These are phyloP conservation scores for Pogona vitticeps DNA, from an alignment of 2,113 vertebrate species.

Conservation along the genomic window DNA sequence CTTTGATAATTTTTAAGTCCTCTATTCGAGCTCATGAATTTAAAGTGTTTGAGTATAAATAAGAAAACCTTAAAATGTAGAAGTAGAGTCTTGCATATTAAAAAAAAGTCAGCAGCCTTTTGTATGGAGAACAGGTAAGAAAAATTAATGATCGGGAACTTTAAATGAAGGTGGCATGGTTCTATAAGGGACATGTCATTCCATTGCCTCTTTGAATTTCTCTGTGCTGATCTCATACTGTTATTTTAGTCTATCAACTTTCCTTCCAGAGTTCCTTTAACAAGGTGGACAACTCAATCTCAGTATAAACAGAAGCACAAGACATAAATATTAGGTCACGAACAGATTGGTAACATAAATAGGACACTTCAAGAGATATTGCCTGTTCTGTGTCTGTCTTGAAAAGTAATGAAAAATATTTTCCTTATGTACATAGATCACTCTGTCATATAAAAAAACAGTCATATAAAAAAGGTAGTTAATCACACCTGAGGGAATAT, in stretches of 20 bases:
- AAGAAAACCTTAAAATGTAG: not conserved
- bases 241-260: not conserved
- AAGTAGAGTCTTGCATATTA: not conserved
- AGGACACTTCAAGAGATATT: not conserved
- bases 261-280: not conserved
- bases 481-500: not conserved
- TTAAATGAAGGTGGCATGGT: conserved; percentile 7
- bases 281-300: conserved; percentile 14
- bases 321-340: conserved; percentile 17
- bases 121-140: not conserved
- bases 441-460: not conserved
- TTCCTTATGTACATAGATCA: conserved; percentile 23
- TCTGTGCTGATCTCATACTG: not conserved
- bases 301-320: conserved; percentile 10
- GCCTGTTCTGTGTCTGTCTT: conserved; percentile 28
- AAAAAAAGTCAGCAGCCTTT: not conserved
- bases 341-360: conserved; percentile 19
- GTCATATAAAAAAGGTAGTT: not conserved
- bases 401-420: conserved; percentile 10
- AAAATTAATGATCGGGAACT: not conserved
- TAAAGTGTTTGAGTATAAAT: not conserved
- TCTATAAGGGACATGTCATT: conserved; percentile 4
- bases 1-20: not conserved
- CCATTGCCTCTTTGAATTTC: conserved; percentile 9
- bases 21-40: not conserved